These are phyloP conservation scores for Trilocha varians DNA, from an alignment of 2,888 invertebrate species.

Conservation along the genomic window DNA sequence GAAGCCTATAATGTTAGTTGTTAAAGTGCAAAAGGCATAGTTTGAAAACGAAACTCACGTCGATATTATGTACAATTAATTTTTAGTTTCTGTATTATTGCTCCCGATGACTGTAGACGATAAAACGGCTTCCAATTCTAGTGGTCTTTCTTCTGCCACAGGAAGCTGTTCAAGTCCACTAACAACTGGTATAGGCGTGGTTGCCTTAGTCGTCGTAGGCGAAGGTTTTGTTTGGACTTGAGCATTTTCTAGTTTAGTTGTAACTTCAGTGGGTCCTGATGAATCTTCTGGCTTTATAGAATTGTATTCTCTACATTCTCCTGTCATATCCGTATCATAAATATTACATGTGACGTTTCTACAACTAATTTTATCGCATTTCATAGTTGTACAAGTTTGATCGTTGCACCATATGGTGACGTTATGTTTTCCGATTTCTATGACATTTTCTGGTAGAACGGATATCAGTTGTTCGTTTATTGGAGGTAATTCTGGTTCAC, in stretches of 20 bases:
- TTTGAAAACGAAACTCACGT: too few species aligned
- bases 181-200: conserved; percentile 4
- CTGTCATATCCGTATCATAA: conserved; percentile 59
- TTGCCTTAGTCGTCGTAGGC: conserved; percentile 8
- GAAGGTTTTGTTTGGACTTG: conserved; percentile 9
- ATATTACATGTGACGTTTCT: conserved; percentile 56
- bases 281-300: conserved; percentile 30
- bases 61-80: background rate
- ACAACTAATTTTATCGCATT: conserved; percentile 49
- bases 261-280: conserved; percentile 18
- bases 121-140: conserved; percentile 46
- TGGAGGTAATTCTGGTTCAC: conserved; percentile 23
- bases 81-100: background rate
- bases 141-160: conserved; percentile 31
- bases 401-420: conserved; percentile 63
- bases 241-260: conserved; percentile 8
- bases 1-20: too few species aligned
- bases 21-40: too few species aligned
- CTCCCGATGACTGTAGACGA: conserved; percentile 36
- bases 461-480: conserved; percentile 27
- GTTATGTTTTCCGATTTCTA: conserved; percentile 44
- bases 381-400: conserved; percentile 62
- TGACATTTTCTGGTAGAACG: conserved; percentile 26
- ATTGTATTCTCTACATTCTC: conserved; percentile 55
- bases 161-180: conserved; percentile 15